Conservation (phyloP, 2,113 vertebrate species). For the Hemicordylus capensis region DNA sequence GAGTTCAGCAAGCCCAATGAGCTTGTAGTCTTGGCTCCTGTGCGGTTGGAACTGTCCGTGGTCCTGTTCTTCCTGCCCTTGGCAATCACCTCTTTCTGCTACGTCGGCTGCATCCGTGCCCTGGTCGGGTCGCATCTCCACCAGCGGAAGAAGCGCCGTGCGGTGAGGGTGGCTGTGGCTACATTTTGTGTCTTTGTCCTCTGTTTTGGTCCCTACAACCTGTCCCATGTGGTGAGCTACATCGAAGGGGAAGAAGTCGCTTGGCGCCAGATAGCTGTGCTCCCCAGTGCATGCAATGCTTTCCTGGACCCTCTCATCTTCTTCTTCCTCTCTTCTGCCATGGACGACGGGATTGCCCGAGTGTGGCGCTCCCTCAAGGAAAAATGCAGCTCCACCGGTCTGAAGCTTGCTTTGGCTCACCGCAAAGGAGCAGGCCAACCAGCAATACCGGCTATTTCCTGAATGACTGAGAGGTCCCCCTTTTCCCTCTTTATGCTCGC, state of each 20-base stretch:
- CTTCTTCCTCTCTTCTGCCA: constrained; percentile 84
- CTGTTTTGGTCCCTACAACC: constrained; percentile 85
- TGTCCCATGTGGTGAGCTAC: constrained; percentile 86
- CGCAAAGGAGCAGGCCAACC: neutral
- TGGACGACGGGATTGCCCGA: constrained; percentile 72
- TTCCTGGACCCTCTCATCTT: constrained; percentile 90
- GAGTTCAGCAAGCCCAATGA: constrained; percentile 26
- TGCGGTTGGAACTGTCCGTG: constrained; percentile 68
- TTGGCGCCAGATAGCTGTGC: constrained; percentile 82
- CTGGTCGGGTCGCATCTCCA: constrained; percentile 65
- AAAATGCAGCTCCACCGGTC: constrained; percentile 12
- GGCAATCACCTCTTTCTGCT: constrained; percentile 69
- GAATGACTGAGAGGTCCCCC: neutral
- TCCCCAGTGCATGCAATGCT: constrained; percentile 86
- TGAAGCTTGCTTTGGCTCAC: neutral
- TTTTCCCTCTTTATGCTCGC: no score
- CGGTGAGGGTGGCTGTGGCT: constrained; percentile 64
- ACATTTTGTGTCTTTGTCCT: constrained; percentile 69
- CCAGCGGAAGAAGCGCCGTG: constrained; percentile 54
- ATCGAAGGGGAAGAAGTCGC: constrained; percentile 60
- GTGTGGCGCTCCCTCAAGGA: constrained; percentile 9
- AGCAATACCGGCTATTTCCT: neutral
- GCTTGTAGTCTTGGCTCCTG: constrained; percentile 15
- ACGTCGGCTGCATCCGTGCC: constrained; percentile 67
- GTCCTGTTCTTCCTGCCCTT: constrained; percentile 72